Evolutionary conservation across 2,113 vertebrate species (phyloP).

Genomic region (Sceloporus tristichus): DNA sequence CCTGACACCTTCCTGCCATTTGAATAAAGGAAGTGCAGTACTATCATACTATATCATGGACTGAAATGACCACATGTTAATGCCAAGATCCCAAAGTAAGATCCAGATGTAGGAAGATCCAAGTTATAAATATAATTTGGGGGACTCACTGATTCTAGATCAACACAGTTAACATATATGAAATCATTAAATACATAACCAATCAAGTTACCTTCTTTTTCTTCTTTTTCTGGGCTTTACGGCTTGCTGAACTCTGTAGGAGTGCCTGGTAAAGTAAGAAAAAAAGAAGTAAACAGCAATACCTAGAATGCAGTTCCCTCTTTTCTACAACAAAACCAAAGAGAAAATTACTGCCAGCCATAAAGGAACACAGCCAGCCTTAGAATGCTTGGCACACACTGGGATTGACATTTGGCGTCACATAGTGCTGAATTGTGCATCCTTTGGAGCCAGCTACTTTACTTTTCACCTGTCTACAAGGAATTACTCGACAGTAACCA

Average conservation of each 20-base stretch:
- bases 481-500: background rate
- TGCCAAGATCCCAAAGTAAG: background rate
- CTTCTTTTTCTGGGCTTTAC: slow-evolving; percentile 99
- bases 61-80: background rate
- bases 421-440: background rate
- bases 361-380: background rate
- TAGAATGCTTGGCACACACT: background rate
- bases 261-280: slow-evolving; percentile 82
- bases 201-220: slow-evolving; percentile 93
- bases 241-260: slow-evolving; percentile 95
- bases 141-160: background rate
- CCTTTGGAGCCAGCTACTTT: slow-evolving; percentile 1
- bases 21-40: background rate
- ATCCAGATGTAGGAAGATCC: background rate
- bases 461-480: background rate
- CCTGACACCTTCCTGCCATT: background rate
- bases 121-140: background rate
- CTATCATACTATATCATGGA: background rate
- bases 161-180: background rate
- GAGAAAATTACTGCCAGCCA: background rate
- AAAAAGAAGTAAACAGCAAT: background rate
- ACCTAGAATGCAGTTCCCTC: rapidly evolving
- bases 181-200: rapidly evolving
- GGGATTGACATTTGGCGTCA: background rate
- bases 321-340: background rate